Evolutionary conservation across 2,797 vertebrate genomes (phyloP).

Genomic region (Otolemur crassicaudatus): DNA sequence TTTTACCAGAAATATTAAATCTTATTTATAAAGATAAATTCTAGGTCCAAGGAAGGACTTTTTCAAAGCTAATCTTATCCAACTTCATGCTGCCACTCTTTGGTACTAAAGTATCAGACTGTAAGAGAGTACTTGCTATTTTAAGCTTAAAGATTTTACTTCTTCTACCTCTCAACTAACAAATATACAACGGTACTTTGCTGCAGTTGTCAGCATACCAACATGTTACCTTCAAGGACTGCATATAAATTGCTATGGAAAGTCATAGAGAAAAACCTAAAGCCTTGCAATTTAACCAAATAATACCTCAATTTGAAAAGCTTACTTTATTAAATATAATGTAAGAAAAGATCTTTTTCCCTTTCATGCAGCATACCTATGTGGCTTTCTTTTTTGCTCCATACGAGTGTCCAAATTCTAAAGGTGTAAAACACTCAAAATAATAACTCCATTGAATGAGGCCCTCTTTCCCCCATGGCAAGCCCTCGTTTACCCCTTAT

Average conservation of each 20-base stretch:
- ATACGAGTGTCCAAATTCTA: neutral
- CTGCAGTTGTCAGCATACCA: neutral
- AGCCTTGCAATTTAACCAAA: neutral
- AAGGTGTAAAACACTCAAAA: neutral
- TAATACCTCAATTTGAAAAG: neutral
- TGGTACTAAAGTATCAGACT: neutral
- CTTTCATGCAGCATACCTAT: neutral
- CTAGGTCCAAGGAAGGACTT: slow-evolving; percentile 14
- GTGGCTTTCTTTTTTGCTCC: neutral
- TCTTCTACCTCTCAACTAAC: neutral
- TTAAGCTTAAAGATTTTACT: neutral
- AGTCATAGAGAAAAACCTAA: neutral
- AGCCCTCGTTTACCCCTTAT: neutral
- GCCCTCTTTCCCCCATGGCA: too few relatives aligned
- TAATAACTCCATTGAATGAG: neutral
- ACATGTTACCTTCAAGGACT: neutral
- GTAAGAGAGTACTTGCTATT: neutral
- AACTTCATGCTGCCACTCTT: neutral
- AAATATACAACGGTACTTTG: neutral
- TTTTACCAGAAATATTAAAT: slow-evolving; percentile 68
- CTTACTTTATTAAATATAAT: slow-evolving; percentile 13
- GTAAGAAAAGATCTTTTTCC: neutral
- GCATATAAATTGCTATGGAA: neutral
- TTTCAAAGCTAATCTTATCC: slow-evolving; percentile 6
- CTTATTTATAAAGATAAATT: slow-evolving; percentile 63